Evolutionary conservation across 2,888 invertebrate species (phyloP), one percentile per base, ranked within the genome.

Genomic region (Andrena chrysosceles): DNA sequence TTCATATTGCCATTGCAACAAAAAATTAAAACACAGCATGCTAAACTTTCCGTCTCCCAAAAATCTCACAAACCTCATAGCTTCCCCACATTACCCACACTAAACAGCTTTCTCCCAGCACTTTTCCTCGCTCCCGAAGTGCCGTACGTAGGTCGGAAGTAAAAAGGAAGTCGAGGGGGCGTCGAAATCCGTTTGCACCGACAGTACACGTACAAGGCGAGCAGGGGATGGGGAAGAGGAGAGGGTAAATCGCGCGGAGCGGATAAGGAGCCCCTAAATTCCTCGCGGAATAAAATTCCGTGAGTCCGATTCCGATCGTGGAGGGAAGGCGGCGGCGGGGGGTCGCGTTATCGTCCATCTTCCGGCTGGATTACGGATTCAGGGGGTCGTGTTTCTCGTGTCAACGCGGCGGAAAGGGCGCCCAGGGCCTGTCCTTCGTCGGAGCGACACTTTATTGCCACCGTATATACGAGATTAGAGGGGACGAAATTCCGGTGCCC

Each of bases 401-500:
- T 84, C 87, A 81, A 77, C 71, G 75, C 42, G 59, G 31, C 35
- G 33, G 59, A 63, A 63, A 54, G 75, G 52, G 54, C 68, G 83
- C 52, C 64, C 63, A 54, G 62, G 20, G 49, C 59, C 66, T 77
- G 81, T 85, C 82, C 69, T 74, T 70, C 62, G 60, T 75, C 49
- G 29, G 78, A 81, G 49, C 82, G 85, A 79, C 77, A 82, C 89
- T 88, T 88, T 88, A 88, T 88, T 85, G 88, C 87, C 69, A 48
- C 69, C 83, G 81, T 76, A 83, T 88, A 86, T 85, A 85, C 80
- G 82, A 88, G 88, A 88, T 88, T 87, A 88, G 82, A 69, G 77
- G 66, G 81, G 54, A 81, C 73, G 79, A 77, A 85, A 88, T 88
- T 87, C 84, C 87, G 42, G 69, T 75, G 66, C 68, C 60, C 78